Base-by-base conservation (phyloP, 1,140 invertebrate genomes). In the Harpegnathos saltator region DNA sequence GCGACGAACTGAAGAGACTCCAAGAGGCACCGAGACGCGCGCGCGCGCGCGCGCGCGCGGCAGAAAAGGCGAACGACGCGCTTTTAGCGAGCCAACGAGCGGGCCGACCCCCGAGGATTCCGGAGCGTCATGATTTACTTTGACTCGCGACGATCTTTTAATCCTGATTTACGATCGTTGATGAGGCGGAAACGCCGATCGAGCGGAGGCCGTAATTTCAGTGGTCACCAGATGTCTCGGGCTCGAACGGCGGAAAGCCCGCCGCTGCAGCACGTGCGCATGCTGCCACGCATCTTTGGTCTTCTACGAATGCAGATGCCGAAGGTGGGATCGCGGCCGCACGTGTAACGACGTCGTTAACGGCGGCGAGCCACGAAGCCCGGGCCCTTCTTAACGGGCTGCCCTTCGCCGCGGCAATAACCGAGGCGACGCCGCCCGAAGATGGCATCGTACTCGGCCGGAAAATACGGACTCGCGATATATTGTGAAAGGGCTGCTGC, bases 281-380 rank as follows among this genome's bases (percentile, higher is more conserved):
- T 68, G 44, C 65, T 68, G 44, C 65, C 50, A 26, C 69, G 69
- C 66, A 26, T 77, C n/a, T n/a, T n/a, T n/a, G n/a, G 44, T 15
- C 73, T 15, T 11, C 33, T 29, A 22, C 62, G 48, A 61, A 84
- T 87, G 85, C 65, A 77, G 62, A 87, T 74, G 56, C 78, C 44
- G 44, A 74, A 74, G 78, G 78, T 82, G 62, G 52, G 26, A 84
- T 83, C 85, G 82, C 65, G 54, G 58, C 33, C 56, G 65, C 59
- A 29, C 38, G 24, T 78, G 82, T 88, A 90, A 90, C 86, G 82
- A 90, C 77, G 89, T 90, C 89, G 89, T 90, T 90, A 89, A 89
- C 83, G 85, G 74, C 50, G 73, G 62, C 75, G 72, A 83, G 80
- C 81, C 82, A 65, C 86, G 77, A 68, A 89, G 82, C 81, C 87